Conservation (phyloP, 2,797 vertebrate genomes). For the Anolis apletophallus region DNA sequence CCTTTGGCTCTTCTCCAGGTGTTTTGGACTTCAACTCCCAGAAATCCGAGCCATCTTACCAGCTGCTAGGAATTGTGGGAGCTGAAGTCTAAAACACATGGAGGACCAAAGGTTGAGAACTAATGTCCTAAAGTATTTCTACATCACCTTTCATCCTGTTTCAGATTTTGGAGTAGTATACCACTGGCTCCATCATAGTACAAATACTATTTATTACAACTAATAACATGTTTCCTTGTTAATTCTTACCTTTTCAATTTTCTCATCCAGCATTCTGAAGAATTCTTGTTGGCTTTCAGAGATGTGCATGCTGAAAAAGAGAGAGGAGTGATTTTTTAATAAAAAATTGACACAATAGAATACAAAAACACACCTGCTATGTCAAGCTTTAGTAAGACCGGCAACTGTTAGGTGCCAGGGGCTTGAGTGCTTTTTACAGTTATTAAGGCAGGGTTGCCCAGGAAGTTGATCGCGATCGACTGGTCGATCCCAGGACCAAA, state of each 20-base stretch:
- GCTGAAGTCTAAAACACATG: no score
- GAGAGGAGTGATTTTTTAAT: conserved; percentile 21
- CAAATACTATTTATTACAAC: background rate
- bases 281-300: conserved; percentile 99
- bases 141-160: background rate
- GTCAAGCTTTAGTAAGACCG: background rate
- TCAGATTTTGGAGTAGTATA: background rate
- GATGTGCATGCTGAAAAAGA: conserved; percentile 92
- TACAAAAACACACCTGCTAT: background rate
- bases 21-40: no score
- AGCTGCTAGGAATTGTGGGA: no score
- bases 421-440: no score
- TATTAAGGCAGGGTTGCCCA: no score
- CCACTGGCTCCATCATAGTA: background rate
- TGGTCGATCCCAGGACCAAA: no score
- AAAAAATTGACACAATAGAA: background rate
- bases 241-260: conserved; percentile 93
- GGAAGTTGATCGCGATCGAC: no score
- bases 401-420: background rate
- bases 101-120: no score
- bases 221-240: background rate
- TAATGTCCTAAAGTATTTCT: no score
- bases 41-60: no score
- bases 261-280: conserved; percentile 98
- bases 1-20: no score